phyloP scores from a whole-genome alignment of 2,113 vertebrate species.

The Symphodus melops region DNA sequence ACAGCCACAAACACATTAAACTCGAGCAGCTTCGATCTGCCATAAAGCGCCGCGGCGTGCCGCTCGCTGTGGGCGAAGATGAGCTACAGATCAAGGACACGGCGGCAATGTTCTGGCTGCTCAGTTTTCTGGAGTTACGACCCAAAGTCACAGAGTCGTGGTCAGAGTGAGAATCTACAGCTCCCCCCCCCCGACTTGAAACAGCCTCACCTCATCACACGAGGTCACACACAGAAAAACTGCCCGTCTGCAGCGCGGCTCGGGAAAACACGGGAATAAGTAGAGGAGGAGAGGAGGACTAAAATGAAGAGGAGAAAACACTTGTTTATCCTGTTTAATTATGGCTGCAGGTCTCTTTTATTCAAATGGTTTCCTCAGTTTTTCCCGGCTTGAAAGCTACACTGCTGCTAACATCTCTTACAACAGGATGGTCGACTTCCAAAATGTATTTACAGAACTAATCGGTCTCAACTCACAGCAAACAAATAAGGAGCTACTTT shows the following conservation, averaged over 20 bases:
- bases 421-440: too few relatives aligned
- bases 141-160: constrained; percentile 51
- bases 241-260: not conserved
- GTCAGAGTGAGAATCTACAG: constrained; percentile 48
- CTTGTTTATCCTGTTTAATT: too few relatives aligned
- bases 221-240: constrained; percentile 42
- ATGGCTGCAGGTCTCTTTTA: too few relatives aligned
- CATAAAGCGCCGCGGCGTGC: constrained; percentile 57
- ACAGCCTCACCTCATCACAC: constrained; percentile 16
- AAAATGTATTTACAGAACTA: too few relatives aligned
- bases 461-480: too few relatives aligned
- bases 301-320: too few relatives aligned
- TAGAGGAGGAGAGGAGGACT: too few relatives aligned
- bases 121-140: constrained; percentile 65
- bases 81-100: constrained; percentile 65
- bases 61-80: constrained; percentile 10
- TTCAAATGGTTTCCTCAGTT: too few relatives aligned
- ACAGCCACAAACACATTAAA: constrained; percentile 79
- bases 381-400: too few relatives aligned
- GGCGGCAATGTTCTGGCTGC: constrained; percentile 21
- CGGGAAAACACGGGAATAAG: too few relatives aligned
- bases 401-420: too few relatives aligned
- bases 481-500: too few relatives aligned
- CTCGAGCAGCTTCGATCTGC: constrained; percentile 73
- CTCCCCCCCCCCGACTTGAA: constrained; percentile 31